These are phyloP conservation scores for Gila robusta DNA, from an alignment of 2,797 vertebrate species.

Conservation along the genomic window DNA sequence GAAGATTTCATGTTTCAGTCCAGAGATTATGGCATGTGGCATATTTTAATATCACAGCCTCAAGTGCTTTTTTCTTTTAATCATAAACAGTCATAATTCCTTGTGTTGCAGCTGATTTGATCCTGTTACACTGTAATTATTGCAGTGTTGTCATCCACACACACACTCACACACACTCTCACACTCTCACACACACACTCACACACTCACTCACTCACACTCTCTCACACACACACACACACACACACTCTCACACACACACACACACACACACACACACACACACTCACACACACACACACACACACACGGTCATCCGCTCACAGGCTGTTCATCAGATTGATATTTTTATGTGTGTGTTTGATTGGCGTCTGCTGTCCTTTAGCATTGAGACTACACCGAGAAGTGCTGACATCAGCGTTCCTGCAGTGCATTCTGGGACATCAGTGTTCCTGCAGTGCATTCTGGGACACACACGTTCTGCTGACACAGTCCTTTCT, in stretches of 20 bases:
- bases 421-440: conserved; percentile 79
- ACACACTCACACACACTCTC: no score
- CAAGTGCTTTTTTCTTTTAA: no score
- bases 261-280: no score
- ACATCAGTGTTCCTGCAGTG: conserved; percentile 78
- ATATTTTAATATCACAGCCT: no score
- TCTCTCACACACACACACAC: no score
- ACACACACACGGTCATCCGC: not conserved
- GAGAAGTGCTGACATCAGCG: conserved; percentile 81
- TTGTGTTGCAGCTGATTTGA: not conserved
- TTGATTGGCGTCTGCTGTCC: conserved; percentile 72
- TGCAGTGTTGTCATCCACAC: not conserved
- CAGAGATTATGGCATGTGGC: not conserved
- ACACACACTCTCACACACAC: no score
- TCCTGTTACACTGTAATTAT: not conserved
- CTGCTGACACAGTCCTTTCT: conserved; percentile 79
- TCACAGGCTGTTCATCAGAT: not conserved
- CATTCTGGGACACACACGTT: conserved; percentile 75
- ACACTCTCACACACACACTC: no score
- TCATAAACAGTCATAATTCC: no score
- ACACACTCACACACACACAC: no score
- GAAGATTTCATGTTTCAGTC: not conserved
- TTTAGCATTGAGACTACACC: conserved; percentile 52
- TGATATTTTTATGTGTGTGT: not conserved
- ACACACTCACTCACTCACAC: no score